Conservation (phyloP, 2,113 vertebrate genomes). For the Rhea pennata region DNA sequence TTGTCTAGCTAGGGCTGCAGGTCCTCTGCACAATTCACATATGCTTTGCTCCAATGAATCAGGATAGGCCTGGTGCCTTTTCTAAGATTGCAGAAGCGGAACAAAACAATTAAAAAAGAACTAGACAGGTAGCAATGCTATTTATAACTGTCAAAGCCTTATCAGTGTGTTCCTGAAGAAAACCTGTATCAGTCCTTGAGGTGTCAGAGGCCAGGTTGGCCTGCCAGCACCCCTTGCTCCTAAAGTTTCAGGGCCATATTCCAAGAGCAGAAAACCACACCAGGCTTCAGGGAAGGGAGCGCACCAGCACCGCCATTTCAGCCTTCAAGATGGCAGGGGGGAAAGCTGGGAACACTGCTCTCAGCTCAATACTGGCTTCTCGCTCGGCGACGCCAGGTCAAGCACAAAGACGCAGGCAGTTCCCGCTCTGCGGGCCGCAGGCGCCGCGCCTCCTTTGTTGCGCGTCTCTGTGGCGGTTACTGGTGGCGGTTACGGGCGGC, state of each 20-base stretch:
- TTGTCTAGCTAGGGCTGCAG: not conserved
- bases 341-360: accelerated
- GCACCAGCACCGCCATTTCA: accelerated
- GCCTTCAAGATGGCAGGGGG: accelerated
- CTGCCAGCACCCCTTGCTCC: accelerated
- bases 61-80: not conserved
- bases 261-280: accelerated
- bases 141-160: not conserved
- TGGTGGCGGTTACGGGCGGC: no score
- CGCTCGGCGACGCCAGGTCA: accelerated
- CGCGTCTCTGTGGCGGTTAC: no score
- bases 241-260: not conserved
- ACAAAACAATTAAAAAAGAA: not conserved
- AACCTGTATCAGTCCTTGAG: not conserved
- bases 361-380: accelerated
- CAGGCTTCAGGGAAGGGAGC: accelerated
- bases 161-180: not conserved
- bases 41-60: not conserved
- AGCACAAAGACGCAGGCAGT: accelerated
- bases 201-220: not conserved
- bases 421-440: accelerated
- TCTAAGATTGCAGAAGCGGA: not conserved
- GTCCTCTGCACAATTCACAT: no score
- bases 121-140: not conserved
- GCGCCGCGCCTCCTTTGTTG: no score